Evolutionary conservation across 2,888 invertebrate genomes (phyloP), one percentile per base, ranked within the genome.

Genomic region (Pegoplata infirma): DNA sequence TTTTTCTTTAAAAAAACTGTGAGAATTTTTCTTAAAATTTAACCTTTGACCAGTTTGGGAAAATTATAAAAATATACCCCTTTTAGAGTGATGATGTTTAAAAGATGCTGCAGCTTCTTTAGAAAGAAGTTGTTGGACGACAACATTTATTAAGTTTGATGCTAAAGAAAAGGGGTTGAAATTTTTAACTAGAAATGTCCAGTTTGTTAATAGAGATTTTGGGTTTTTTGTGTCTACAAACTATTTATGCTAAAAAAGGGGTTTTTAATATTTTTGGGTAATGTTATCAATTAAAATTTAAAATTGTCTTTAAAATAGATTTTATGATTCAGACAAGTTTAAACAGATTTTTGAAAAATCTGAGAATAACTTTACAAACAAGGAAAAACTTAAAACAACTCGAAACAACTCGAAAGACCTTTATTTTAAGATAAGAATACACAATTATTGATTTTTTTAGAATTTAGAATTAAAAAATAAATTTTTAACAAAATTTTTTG

Each of bases 1-100:
- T 83, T 82, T 25, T 25, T 84, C 82, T 73, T 81, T 82, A 84
- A 83, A n/a, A n/a, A 78, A 68, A 75, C 74, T 83, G 86, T 87
- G 86, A 84, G 86, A 86, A 86, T 83, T 84, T 84, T 84, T 82
- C 64, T 71, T 66, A 46, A 59, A 84, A 82, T 80, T 58, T 86
- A 83, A 86, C 83, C 87, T 82, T 81, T 86, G 87, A 85, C 85
- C 85, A 81, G 59, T 72, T 67, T 49, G 25, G 3, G 23, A 14
- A 68, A 28, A 7, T n/a, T n/a, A n/a, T n/a, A 10, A 12, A 19
- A 14, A 67, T 21, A 58, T 64, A 73, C 53, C 73, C 76, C 68
- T 73, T 69, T 75, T 68, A 8, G 19, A n/a, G n/a, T 40, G 21
- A 5, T 66, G 66, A 7, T 46, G 69, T 68, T 56, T 32, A n/a